A percentile compares a stretch with the other conserved stretches of the same genome.
These are phyloP conservation scores for Atrichornis clamosus DNA, from an alignment of 2,113 vertebrate species.

Conservation along the genomic window DNA sequence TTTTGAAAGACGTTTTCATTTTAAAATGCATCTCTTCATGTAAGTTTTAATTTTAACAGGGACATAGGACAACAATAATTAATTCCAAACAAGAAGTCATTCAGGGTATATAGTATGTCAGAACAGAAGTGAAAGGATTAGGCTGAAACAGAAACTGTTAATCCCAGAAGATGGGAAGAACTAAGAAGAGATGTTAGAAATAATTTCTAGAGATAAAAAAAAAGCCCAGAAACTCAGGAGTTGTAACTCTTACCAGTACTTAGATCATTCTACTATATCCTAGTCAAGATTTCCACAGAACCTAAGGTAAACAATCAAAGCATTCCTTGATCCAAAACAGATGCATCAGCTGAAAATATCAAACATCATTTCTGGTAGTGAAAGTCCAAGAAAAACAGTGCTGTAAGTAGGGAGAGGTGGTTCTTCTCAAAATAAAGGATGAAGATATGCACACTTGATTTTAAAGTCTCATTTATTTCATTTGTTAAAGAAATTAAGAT, in stretches of 20 bases:
- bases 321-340: not conserved
- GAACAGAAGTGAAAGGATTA: not conserved
- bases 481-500: conserved; percentile 1
- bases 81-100: not conserved
- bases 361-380: not conserved
- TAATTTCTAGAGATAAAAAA: not conserved
- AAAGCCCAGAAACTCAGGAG: not conserved
- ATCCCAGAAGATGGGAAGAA: not conserved
- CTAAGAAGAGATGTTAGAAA: not conserved
- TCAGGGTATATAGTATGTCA: not conserved
- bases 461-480: not conserved
- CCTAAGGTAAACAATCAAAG: not conserved
- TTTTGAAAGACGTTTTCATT: not conserved
- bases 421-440: not conserved
- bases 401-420: not conserved
- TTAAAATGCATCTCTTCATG: not conserved
- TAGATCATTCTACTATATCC: not conserved
- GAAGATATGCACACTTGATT: not conserved
- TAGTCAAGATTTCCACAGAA: not conserved
- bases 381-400: not conserved
- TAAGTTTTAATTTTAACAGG: not conserved
- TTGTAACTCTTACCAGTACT: not conserved
- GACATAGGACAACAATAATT: not conserved
- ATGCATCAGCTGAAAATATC: not conserved
- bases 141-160: not conserved